These are phyloP conservation scores for Neuroscelio doddi DNA, from an alignment of 2,888 invertebrate species.

Conservation along the genomic window DNA sequence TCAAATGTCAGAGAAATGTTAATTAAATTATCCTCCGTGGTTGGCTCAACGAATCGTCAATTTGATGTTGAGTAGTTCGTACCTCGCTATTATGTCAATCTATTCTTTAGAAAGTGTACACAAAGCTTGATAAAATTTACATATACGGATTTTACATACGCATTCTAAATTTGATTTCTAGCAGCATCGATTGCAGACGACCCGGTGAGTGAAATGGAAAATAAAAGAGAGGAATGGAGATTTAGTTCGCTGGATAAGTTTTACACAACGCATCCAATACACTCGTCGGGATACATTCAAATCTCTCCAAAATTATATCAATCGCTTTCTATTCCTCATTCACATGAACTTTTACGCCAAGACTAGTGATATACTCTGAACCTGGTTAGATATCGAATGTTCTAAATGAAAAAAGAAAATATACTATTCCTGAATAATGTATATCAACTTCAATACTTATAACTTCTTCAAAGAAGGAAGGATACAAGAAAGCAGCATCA, in stretches of 20 bases:
- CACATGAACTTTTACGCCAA: slow-evolving; percentile 4
- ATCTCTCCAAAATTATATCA: slow-evolving; percentile 25
- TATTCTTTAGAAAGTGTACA: slow-evolving; percentile 51
- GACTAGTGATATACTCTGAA: too few species aligned
- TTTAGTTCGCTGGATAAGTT: slow-evolving; percentile 19
- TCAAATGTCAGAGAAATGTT: slow-evolving; percentile 39
- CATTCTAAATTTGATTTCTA: slow-evolving; percentile 53
- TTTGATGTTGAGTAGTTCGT: too few species aligned
- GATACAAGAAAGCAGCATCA: too few species aligned
- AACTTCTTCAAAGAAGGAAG: too few species aligned
- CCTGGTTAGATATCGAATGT: too few species aligned
- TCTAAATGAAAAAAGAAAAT: too few species aligned
- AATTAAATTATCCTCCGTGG: slow-evolving; percentile 28
- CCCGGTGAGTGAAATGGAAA: slow-evolving; percentile 40
- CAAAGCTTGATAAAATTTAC: slow-evolving; percentile 55
- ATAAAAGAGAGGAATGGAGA: slow-evolving; percentile 41
- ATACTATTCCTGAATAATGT: too few species aligned
- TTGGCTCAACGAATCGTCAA: slow-evolving; percentile 37
- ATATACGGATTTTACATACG: slow-evolving; percentile 31
- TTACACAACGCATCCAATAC: slow-evolving; percentile 10
- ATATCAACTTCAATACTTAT: too few species aligned
- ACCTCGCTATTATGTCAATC: slow-evolving; percentile 55
- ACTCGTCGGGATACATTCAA: slow-evolving; percentile 23
- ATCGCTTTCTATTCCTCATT: slow-evolving; percentile 18
- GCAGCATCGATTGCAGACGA: slow-evolving; percentile 19